Percentiles rank a stretch among this genome's conserved stretches.
These are phyloP conservation scores for Drosophila vallismaia DNA, from an alignment of 2,888 invertebrate genomes.

Conservation along the genomic window DNA sequence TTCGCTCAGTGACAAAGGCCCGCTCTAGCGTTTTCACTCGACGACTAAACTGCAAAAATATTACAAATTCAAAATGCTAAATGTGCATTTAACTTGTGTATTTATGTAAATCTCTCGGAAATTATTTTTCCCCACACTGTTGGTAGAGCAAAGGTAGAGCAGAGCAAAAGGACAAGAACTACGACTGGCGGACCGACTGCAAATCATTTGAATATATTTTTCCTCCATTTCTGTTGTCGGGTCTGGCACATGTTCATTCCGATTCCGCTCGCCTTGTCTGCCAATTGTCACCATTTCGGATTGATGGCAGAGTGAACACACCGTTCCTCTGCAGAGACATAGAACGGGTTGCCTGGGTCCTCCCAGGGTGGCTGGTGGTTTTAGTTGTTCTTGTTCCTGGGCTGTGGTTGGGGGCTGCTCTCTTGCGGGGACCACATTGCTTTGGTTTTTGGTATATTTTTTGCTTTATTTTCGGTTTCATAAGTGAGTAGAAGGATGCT, in stretches of 20 bases:
- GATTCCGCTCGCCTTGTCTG: slow-evolving; percentile 52
- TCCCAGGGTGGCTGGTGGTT: slow-evolving; percentile 7
- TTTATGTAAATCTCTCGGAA: slow-evolving; percentile 81
- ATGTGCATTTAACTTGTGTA: slow-evolving; percentile 81
- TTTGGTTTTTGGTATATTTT: slow-evolving; percentile 37
- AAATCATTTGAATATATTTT: slow-evolving; percentile 67
- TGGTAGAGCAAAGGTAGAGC: slow-evolving; percentile 12
- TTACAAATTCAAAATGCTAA: slow-evolving; percentile 81
- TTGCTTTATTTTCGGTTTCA: slow-evolving; percentile 40
- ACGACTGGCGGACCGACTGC: slow-evolving; percentile 41
- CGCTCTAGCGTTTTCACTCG: slow-evolving; percentile 50
- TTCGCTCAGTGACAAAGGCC: background rate
- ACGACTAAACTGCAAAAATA: slow-evolving; percentile 71
- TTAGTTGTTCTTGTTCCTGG: slow-evolving; percentile 17
- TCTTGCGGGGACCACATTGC: slow-evolving; percentile 24
- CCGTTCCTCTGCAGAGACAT: slow-evolving; percentile 1
- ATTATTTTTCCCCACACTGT: slow-evolving; percentile 63
- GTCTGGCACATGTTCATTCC: slow-evolving; percentile 37
- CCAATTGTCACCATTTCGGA: slow-evolving; percentile 74
- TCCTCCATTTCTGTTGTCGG: slow-evolving; percentile 36
- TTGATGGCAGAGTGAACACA: slow-evolving; percentile 55
- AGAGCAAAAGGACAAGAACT: slow-evolving; percentile 13
- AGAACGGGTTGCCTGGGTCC: background rate
- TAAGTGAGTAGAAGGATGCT: slow-evolving; percentile 42
- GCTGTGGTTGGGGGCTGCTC: slow-evolving; percentile 32